Percentiles rank a stretch among this genome's conserved stretches.
Conservation (phyloP, 2,113 vertebrate species). For the Nematolebias whitei region DNA sequence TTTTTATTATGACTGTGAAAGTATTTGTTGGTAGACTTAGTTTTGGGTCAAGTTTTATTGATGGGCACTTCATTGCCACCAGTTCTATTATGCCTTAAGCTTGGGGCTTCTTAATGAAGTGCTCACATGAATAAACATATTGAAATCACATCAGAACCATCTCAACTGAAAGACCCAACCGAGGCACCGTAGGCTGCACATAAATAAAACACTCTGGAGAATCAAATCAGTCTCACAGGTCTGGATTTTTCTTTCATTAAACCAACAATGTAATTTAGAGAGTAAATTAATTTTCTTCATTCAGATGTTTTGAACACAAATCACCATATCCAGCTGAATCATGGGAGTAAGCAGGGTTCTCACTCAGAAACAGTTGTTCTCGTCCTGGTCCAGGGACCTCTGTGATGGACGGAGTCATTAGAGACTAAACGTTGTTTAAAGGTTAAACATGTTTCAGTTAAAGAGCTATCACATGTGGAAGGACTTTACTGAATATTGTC, state of each 20-base stretch:
- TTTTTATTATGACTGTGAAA: neutral
- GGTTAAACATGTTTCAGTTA: conserved; percentile 5
- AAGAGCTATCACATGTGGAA: conserved; percentile 1
- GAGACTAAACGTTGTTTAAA: neutral
- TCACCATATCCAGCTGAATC: neutral
- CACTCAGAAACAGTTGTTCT: too few species aligned
- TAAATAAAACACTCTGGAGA: neutral
- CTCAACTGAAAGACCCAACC: neutral
- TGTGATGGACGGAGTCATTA: neutral
- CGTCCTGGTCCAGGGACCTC: neutral
- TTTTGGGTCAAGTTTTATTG: neutral
- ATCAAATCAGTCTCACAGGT: neutral
- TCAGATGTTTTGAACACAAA: neutral
- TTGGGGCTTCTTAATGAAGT: neutral
- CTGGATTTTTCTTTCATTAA: neutral
- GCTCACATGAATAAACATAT: neutral
- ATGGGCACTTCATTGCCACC: neutral
- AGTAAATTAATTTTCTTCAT: neutral
- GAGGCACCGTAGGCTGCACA: neutral
- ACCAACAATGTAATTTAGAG: neutral
- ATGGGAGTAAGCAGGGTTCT: neutral
- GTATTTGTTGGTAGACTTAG: neutral
- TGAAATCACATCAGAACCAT: neutral
- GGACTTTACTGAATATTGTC: neutral
- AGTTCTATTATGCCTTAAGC: neutral